Conservation (phyloP, 2,113 vertebrate species). For the Leptosomus discolor region DNA sequence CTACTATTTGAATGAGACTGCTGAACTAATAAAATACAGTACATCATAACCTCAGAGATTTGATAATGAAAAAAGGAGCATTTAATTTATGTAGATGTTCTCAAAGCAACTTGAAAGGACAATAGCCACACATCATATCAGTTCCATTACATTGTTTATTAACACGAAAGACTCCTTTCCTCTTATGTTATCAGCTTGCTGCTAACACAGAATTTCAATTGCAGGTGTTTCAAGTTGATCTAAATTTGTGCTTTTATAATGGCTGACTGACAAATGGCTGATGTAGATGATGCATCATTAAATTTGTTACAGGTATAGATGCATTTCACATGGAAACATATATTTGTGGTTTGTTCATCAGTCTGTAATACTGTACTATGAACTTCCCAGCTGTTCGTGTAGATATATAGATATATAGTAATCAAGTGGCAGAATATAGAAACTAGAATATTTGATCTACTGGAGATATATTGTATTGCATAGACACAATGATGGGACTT, state of each 20-base stretch:
- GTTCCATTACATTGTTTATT: slow-evolving; percentile 24
- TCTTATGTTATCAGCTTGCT: background rate
- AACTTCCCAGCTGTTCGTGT: background rate
- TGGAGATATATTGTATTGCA: background rate
- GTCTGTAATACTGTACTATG: background rate
- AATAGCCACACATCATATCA: background rate
- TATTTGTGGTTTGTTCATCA: background rate
- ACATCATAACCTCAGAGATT: slow-evolving; percentile 4
- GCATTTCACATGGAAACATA: background rate
- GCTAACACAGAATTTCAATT: background rate
- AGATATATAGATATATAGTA: background rate
- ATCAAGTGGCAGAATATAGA: background rate
- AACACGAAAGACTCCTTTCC: background rate
- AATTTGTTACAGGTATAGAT: background rate
- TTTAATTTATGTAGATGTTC: slow-evolving; percentile 27
- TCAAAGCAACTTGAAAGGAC: slow-evolving; percentile 7
- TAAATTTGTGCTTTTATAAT: background rate
- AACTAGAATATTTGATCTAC: background rate
- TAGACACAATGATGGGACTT: background rate
- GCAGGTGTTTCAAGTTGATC: background rate
- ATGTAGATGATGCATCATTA: accelerated
- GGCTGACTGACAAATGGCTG: background rate
- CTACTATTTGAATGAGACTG: slow-evolving; percentile 16
- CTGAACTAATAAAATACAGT: slow-evolving; percentile 33
- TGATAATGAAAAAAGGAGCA: background rate